These are phyloP conservation scores for Gallinago solitaria DNA, from an alignment of 2,797 vertebrate genomes.

Conservation along the genomic window DNA sequence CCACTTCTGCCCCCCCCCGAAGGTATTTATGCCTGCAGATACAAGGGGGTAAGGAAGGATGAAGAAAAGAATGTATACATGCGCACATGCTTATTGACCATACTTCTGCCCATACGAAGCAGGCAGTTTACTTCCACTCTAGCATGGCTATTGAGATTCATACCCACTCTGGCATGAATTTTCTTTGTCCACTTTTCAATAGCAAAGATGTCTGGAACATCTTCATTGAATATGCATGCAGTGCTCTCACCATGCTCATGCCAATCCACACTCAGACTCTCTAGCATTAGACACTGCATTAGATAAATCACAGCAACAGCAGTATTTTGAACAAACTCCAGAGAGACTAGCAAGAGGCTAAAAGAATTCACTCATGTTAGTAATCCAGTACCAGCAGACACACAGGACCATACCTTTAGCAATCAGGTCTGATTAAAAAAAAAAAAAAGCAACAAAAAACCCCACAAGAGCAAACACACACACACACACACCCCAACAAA, in stretches of 20 bases:
- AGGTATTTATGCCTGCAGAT: neutral
- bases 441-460: neutral
- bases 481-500: accelerated
- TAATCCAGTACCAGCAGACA: neutral
- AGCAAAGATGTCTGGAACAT: neutral
- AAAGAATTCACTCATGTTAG: neutral
- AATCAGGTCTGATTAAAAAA: neutral
- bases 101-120: neutral
- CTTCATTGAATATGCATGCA: neutral
- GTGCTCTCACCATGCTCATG: neutral
- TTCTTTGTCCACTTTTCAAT: neutral
- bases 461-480: neutral
- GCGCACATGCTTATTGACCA: accelerated
- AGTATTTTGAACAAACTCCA: neutral
- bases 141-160: neutral
- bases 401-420: neutral
- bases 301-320: neutral
- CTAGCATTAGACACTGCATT: neutral
- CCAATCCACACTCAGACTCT: neutral
- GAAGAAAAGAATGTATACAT: neutral
- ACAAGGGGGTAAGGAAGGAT: neutral
- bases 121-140: neutral
- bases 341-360: neutral
- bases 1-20: neutral
- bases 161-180: neutral